Evolutionary conservation across 2,888 invertebrate genomes (phyloP), one percentile per base, ranked within the genome.

Genomic region (Crematogaster levior): DNA sequence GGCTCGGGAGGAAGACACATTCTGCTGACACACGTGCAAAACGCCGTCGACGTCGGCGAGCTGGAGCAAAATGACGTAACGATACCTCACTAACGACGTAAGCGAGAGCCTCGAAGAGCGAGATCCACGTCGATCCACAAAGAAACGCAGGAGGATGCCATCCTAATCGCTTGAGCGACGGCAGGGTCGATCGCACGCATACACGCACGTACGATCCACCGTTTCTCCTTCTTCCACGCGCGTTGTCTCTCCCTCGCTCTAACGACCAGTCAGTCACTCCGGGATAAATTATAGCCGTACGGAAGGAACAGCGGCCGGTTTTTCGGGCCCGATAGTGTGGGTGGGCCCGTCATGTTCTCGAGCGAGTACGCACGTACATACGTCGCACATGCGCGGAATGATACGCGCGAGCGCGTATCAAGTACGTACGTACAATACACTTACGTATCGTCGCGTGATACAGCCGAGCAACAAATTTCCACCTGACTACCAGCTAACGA

Each of bases 201-300:
- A 68, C 63, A 53, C 53, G 40, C 43, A 30, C 5, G 12, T 30
- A 51, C 70, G 21, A 1, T 30, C n/a, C 65, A 75, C 56, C 51
- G 70, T 66, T 51, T 77, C 56, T 79, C 30, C 24, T 34, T 63
- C 72, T 34, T 60, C 48, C 81, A 12, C 21, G 34, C n/a, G 34
- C 53, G 51, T 40, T 68, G 27, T 81, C 73, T 81, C 75, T 74
- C 75, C 74, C 58, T 73, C 48, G 61, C 88, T 89, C 87, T 90
- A 90, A 91, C 90, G 90, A 90, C 86, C 90, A 90, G 92, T 91
- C 91, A 90, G 91, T 92, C 91, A 91, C 91, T 91, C 88, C 89
- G 74, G 88, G 90, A 91, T 92, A 92, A 92, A 92, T 92, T 92
- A 92, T 92, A 91, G 92, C 88, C 90, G 91, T 88, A 88, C 89